A percentile compares a stretch with the other conserved stretches of the same genome.
phyloP scores from a whole-genome alignment of 2,888 invertebrate species.

The Heliconius ismenius region DNA sequence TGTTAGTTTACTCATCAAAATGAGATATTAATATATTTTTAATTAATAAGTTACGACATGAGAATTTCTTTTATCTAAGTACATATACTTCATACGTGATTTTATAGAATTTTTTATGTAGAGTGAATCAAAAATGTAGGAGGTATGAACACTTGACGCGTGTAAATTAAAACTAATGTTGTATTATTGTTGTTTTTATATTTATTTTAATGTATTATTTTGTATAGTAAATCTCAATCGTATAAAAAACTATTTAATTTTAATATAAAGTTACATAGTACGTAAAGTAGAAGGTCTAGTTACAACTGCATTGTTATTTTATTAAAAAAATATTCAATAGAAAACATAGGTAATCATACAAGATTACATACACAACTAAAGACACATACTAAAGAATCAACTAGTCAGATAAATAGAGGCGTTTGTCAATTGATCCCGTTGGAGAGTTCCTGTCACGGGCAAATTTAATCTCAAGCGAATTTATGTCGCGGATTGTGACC shows the following conservation, averaged over 20 bases:
- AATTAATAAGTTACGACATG: slow-evolving; percentile 5
- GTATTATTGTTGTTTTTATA: slow-evolving; percentile 1
- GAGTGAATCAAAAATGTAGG: slow-evolving; percentile 12
- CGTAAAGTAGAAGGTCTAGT: not conserved
- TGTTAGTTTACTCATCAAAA: not conserved
- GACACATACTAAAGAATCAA: slow-evolving; percentile 12
- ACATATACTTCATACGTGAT: slow-evolving; percentile 20
- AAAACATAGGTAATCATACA: not conserved
- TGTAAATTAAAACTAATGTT: not conserved
- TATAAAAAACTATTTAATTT: not conserved
- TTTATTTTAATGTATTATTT: not conserved
- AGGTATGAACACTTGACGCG: not conserved
- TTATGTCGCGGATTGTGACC: slow-evolving; percentile 31
- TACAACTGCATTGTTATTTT: too few relatives aligned
- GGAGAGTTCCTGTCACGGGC: slow-evolving; percentile 39
- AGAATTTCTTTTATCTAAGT: not conserved
- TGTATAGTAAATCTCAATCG: not conserved
- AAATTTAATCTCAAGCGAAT: slow-evolving; percentile 35
- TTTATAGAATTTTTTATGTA: slow-evolving; percentile 21
- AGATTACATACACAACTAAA: slow-evolving; percentile 9
- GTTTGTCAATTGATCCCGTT: slow-evolving; percentile 40
- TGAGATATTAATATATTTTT: slow-evolving; percentile 14
- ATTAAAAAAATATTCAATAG: not conserved
- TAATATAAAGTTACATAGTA: not conserved
- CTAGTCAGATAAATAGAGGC: slow-evolving; percentile 33